These are phyloP conservation scores for Bettongia penicillata DNA, from an alignment of 2,113 vertebrate species.

Conservation along the genomic window DNA sequence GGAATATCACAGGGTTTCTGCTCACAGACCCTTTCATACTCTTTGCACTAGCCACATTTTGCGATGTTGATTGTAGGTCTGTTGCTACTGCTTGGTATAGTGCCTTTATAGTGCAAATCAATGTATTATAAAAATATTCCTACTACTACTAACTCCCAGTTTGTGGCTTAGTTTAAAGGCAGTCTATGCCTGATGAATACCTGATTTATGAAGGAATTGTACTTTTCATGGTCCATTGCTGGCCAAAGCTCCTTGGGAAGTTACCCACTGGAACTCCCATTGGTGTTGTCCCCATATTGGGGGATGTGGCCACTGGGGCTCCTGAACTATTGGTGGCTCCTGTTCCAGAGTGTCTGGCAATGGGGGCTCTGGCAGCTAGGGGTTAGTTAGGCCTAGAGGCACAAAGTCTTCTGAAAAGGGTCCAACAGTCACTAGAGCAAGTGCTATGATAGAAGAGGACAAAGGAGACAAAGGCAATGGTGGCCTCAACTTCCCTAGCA, in stretches of 20 bases:
- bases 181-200: neutral
- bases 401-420: neutral
- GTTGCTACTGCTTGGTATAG: neutral
- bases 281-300: neutral
- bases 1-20: neutral
- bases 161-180: conserved; percentile 44
- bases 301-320: neutral
- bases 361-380: neutral
- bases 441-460: neutral
- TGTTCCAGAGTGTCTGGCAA: neutral
- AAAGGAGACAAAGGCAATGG: neutral
- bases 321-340: neutral
- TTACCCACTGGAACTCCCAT: neutral
- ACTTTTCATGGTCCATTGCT: neutral
- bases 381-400: neutral
- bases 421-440: neutral
- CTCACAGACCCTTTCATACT: neutral
- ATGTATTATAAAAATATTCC: conserved; percentile 20
- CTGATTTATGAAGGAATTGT: neutral
- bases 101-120: conserved; percentile 27
- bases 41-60: neutral
- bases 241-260: conserved; percentile 21
- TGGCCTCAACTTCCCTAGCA: neutral
- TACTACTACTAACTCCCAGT: neutral
- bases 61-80: neutral